A percentile compares a stretch with the other conserved stretches of the same genome.
Evolutionary conservation across 2,797 vertebrate species (phyloP).

Genomic region (Toxotes lorentzi): DNA sequence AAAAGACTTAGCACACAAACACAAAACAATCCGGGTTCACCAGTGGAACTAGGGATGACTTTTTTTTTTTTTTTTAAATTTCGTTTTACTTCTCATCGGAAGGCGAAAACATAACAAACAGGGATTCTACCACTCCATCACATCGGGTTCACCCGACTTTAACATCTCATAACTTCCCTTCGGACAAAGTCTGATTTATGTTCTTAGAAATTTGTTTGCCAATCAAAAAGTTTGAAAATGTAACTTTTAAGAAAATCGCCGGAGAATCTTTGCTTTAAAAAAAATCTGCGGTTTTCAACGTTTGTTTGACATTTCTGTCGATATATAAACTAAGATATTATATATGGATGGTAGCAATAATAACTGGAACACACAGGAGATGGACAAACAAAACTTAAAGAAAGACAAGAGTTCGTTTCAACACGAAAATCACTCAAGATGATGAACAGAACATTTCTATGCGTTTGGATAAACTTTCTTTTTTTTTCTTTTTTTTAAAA

Average conservation of each 20-base stretch:
- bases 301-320: neutral
- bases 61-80: neutral
- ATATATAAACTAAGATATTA: neutral
- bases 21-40: neutral
- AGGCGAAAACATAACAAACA: neutral
- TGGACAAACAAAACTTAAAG: neutral
- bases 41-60: neutral
- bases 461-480: neutral
- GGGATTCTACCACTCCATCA: neutral
- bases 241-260: neutral
- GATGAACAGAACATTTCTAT: neutral
- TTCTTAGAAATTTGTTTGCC: neutral
- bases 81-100: neutral
- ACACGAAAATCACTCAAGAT: neutral
- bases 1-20: neutral
- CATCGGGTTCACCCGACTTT: neutral
- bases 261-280: neutral
- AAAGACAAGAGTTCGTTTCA: neutral
- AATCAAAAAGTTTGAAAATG: neutral
- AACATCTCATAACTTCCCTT: neutral
- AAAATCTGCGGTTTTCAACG: neutral
- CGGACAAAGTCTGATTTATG: neutral
- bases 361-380: neutral
- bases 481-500: neutral
- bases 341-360: neutral